These are phyloP conservation scores for Saccopteryx bilineata DNA, from an alignment of 2,113 vertebrate species.

Conservation along the genomic window DNA sequence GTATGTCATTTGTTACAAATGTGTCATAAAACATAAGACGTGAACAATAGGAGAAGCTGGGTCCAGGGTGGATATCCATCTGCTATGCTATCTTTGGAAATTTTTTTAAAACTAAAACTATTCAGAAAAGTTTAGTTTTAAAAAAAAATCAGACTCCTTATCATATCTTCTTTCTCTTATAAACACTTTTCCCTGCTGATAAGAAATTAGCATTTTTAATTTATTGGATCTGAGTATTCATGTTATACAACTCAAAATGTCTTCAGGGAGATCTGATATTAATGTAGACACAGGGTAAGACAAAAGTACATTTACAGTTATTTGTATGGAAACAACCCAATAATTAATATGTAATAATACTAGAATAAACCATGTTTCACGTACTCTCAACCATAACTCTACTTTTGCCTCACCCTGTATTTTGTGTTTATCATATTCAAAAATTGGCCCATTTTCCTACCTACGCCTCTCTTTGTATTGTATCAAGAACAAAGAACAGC, in stretches of 20 bases:
- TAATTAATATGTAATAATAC: too few relatives aligned
- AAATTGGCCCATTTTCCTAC: not conserved
- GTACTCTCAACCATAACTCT: not conserved
- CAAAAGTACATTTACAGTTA: too few relatives aligned
- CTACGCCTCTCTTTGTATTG: not conserved
- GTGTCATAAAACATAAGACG: not conserved
- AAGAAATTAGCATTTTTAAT: constrained; percentile 31
- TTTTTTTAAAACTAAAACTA: constrained; percentile 20
- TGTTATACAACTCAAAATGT: not conserved
- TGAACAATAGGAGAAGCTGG: not conserved
- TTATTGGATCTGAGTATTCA: not conserved
- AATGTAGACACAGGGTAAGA: not conserved
- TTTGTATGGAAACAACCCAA: too few relatives aligned
- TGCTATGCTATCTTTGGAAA: not conserved
- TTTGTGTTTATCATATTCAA: not conserved
- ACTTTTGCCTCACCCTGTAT: not conserved
- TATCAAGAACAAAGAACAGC: not conserved
- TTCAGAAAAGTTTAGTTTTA: not conserved
- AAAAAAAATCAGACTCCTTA: not conserved
- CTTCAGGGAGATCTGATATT: not conserved
- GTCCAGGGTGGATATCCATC: not conserved
- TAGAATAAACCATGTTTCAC: too few relatives aligned
- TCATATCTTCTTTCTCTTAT: not conserved
- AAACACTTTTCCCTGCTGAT: not conserved
- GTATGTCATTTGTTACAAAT: not conserved